phyloP scores from a whole-genome alignment of 2,888 invertebrate genomes.

The Rhorus exstirpatorius region DNA sequence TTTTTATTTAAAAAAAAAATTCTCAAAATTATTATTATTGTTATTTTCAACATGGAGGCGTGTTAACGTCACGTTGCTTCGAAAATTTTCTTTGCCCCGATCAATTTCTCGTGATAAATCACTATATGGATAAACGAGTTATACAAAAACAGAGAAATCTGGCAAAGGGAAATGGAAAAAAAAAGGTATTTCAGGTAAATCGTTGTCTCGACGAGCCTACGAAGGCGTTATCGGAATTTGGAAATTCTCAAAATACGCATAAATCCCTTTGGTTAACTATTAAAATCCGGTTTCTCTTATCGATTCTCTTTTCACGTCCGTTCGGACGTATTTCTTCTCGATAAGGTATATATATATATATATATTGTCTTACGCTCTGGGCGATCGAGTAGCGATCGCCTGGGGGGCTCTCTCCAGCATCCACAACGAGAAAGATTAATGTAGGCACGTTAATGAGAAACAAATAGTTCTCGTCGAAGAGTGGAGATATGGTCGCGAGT shows the following conservation, averaged over 20 bases:
- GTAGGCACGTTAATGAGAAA: conserved; percentile 83
- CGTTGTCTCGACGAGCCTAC: neutral
- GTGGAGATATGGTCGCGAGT: conserved; percentile 30
- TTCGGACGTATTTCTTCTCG: conserved; percentile 41
- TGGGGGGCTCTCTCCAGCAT: conserved; percentile 54
- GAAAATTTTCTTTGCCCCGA: too few species aligned
- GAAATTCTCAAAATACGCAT: neutral
- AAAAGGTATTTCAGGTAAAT: neutral
- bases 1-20: too few species aligned
- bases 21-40: too few species aligned
- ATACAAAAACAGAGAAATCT: neutral
- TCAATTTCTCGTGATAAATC: neutral
- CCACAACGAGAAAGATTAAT: conserved; percentile 81
- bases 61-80: too few species aligned
- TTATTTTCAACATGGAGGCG: too few species aligned
- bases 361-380: conserved; percentile 57
- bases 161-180: neutral
- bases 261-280: neutral
- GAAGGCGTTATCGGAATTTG: neutral
- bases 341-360: conserved; percentile 29
- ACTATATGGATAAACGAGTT: neutral
- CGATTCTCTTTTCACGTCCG: conserved; percentile 37
- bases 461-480: conserved; percentile 79
- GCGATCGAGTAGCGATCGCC: conserved; percentile 55
- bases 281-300: conserved; percentile 52